These are phyloP conservation scores for Lichenostomus cassidix DNA, from an alignment of 2,113 vertebrate genomes.

Conservation along the genomic window DNA sequence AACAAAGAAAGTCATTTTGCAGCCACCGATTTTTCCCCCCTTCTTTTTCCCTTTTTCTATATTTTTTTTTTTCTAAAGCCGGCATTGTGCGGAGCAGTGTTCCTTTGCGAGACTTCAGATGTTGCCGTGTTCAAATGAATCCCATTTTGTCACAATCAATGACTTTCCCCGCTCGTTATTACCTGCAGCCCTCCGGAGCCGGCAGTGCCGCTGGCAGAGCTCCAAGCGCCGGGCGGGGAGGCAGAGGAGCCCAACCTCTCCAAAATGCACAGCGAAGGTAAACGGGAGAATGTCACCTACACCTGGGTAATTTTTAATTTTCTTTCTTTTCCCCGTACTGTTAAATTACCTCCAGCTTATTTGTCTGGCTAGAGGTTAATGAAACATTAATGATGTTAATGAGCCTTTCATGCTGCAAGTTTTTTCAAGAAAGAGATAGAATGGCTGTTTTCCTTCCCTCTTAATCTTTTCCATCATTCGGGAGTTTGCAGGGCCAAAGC, in stretches of 20 bases:
- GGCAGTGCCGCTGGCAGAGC: slow-evolving; percentile 41
- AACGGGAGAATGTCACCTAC: slow-evolving; percentile 69
- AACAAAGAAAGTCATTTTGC: slow-evolving; percentile 58
- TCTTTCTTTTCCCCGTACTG: slow-evolving; percentile 30
- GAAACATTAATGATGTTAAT: slow-evolving; percentile 82
- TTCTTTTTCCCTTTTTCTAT: too few species aligned
- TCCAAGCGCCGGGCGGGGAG: slow-evolving; percentile 10
- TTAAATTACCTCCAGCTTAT: slow-evolving; percentile 78
- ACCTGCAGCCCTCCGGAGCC: slow-evolving; percentile 39
- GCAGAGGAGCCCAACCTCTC: slow-evolving; percentile 17
- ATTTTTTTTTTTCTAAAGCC: background rate
- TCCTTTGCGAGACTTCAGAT: slow-evolving; percentile 51
- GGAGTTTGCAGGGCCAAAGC: slow-evolving; percentile 77
- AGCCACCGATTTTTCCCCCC: background rate
- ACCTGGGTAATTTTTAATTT: slow-evolving; percentile 74
- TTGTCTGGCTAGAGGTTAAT: slow-evolving; percentile 83
- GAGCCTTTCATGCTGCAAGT: slow-evolving; percentile 74
- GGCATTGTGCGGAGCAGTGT: background rate
- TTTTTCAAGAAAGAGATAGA: slow-evolving; percentile 80
- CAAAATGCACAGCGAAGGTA: background rate
- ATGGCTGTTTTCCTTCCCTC: slow-evolving; percentile 81
- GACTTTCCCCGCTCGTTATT: slow-evolving; percentile 56
- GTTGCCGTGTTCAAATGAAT: slow-evolving; percentile 57
- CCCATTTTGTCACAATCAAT: slow-evolving; percentile 70
- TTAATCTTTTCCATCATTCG: slow-evolving; percentile 76